These are phyloP conservation scores for Hydractinia symbiolongicarpus DNA, from an alignment of 30 jellyfish, hydroid and myxozoan genomes.

Conservation along the genomic window DNA sequence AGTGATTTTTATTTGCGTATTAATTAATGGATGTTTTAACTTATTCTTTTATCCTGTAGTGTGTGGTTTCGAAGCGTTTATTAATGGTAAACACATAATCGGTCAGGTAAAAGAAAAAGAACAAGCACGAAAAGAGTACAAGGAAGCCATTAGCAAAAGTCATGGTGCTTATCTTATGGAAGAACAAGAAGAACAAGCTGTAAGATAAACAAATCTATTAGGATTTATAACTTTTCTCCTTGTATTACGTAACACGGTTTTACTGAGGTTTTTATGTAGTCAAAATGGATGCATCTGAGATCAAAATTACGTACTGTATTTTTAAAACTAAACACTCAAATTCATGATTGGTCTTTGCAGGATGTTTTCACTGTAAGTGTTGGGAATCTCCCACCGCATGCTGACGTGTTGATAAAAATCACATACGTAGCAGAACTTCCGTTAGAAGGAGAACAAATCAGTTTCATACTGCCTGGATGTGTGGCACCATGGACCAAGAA, in stretches of 20 bases:
- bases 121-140: conserved; percentile 72
- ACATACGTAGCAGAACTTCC: conserved; percentile 85
- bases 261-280: too few species aligned
- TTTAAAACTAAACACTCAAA: too few species aligned
- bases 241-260: too few species aligned
- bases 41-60: conserved; percentile 25
- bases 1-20: neutral
- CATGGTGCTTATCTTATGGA: conserved; percentile 95
- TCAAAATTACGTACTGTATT: too few species aligned
- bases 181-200: conserved; percentile 66
- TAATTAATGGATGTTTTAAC: neutral
- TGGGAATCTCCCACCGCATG: conserved; percentile 84
- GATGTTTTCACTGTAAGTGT: conserved; percentile 88
- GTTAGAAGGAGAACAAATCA: conserved; percentile 65
- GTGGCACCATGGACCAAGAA: conserved; percentile 91
- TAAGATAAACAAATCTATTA: neutral
- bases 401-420: conserved; percentile 64
- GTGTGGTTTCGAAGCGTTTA: conserved; percentile 87
- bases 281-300: too few species aligned
- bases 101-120: conserved; percentile 90
- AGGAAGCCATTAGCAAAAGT: conserved; percentile 82
- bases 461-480: conserved; percentile 75
- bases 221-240: too few species aligned
- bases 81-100: conserved; percentile 72
- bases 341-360: conserved; percentile 8